Evolutionary conservation across 2,888 invertebrate species (phyloP), one percentile per base, ranked within the genome.

Genomic region (Drosophila testacea): DNA sequence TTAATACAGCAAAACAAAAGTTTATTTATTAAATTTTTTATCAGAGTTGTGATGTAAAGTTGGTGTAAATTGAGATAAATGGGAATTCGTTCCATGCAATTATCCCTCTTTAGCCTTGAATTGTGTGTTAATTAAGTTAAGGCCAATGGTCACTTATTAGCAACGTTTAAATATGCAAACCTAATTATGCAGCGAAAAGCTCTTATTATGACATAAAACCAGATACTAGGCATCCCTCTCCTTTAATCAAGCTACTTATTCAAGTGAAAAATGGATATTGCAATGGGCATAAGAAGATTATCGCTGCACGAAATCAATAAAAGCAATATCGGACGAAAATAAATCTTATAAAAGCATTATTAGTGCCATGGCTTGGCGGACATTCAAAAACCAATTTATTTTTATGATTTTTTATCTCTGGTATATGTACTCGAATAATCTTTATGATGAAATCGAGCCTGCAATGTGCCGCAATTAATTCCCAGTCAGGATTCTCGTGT

Each of bases 371-470:
- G n/a, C 13, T 38, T 38, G 36, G 39, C 7, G 39, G 59, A 56
- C 57, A 38, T 47, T 77, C 48, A 63, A 72, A 85, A 82, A 67
- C 66, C 79, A 88, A 88, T 88, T 81, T 78, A 78, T 78, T 85
- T 85, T 80, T 80, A 88, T 86, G 82, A 76, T 66, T 75, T 83
- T 67, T 61, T 74, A 80, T 83, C 81, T 55, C 10, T 28, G 7
- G 34, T 39, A 39, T 59, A 13, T 52, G 52, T 11, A 39, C 39
- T 39, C 30, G 44, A 34, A 30, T 59, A 78, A 88, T 88, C 86
- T 82, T 79, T 79, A 73, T 81, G 59, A 64, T 79, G 83, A 83
- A 85, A 85, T 85, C 71, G 88, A 85, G 83, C 78, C 47, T 51
- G 69, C 67, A 79, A 60, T 69, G 70, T 59, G 60, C 68, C 57